These are phyloP conservation scores for Cyaniris semiargus DNA, from an alignment of 2,888 invertebrate genomes.

Conservation along the genomic window DNA sequence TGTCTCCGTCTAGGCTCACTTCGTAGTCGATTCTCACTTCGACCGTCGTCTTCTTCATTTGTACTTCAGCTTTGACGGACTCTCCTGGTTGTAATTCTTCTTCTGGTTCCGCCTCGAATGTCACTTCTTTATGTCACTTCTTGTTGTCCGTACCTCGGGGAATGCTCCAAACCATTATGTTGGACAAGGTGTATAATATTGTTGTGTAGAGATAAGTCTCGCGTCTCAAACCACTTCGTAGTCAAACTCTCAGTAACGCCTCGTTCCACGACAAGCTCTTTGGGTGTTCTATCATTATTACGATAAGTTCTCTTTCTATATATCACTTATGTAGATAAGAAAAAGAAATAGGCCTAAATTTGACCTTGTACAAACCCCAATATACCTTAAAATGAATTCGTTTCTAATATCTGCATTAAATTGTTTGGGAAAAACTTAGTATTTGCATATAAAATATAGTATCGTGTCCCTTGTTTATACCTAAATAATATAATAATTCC, in stretches of 20 bases:
- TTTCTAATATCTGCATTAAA: too few species aligned
- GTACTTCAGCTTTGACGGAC: background rate
- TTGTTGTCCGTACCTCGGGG: background rate
- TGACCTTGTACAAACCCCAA: too few species aligned
- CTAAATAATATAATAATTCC: too few species aligned
- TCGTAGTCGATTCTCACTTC: constrained; percentile 14
- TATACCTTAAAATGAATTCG: too few species aligned
- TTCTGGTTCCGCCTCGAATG: background rate
- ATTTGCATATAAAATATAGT: too few species aligned
- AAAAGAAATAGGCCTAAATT: too few species aligned
- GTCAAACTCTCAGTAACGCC: background rate
- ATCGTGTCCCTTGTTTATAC: too few species aligned
- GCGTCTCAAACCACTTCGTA: background rate
- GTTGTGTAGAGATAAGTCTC: background rate
- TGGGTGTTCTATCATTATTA: background rate
- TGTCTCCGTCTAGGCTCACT: constrained; percentile 4
- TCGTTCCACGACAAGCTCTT: background rate
- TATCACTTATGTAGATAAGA: too few species aligned
- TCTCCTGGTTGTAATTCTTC: background rate
- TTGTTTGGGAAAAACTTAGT: too few species aligned
- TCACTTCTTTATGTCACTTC: background rate
- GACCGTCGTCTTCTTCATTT: background rate
- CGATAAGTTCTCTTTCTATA: background rate
- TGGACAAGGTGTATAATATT: background rate
- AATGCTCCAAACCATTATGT: background rate